A percentile compares a stretch with the other conserved stretches of the same genome.
phyloP scores from a whole-genome alignment of 2,888 invertebrate species.

The Standfussiana lucernea region DNA sequence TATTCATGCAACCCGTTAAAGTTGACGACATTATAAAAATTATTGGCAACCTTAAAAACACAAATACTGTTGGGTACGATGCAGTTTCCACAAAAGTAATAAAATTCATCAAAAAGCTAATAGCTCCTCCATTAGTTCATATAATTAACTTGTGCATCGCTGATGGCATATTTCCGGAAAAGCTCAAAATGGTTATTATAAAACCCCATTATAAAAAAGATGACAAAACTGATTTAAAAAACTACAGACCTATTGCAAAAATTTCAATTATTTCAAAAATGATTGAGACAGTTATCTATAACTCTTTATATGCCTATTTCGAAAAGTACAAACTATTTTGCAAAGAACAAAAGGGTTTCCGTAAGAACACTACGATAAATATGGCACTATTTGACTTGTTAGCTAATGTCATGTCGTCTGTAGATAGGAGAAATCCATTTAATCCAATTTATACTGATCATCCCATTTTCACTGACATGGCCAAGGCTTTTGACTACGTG shows the following conservation, averaged over 20 bases:
- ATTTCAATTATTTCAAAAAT: too few species aligned
- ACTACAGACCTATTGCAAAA: too few species aligned
- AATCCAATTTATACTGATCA: background rate
- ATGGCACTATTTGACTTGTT: background rate
- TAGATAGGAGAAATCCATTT: background rate
- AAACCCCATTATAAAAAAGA: background rate
- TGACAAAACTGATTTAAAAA: background rate
- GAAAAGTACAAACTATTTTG: too few species aligned
- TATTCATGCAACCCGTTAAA: too few species aligned
- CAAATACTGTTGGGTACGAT: background rate
- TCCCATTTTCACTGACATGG: too few species aligned
- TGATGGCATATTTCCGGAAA: background rate
- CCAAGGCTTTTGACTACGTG: background rate
- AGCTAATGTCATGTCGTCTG: background rate
- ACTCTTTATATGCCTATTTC: too few species aligned
- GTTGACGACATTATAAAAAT: too few species aligned
- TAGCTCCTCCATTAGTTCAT: background rate
- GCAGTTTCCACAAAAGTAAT: background rate
- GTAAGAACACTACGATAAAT: background rate
- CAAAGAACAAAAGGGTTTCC: background rate
- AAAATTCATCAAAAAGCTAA: background rate
- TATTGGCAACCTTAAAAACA: too few species aligned
- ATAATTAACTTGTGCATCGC: background rate
- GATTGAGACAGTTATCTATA: too few species aligned
- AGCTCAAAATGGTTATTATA: background rate